Evolutionary conservation across 2,888 invertebrate species (phyloP).

Genomic region (Pachliopta kotzebuea): DNA sequence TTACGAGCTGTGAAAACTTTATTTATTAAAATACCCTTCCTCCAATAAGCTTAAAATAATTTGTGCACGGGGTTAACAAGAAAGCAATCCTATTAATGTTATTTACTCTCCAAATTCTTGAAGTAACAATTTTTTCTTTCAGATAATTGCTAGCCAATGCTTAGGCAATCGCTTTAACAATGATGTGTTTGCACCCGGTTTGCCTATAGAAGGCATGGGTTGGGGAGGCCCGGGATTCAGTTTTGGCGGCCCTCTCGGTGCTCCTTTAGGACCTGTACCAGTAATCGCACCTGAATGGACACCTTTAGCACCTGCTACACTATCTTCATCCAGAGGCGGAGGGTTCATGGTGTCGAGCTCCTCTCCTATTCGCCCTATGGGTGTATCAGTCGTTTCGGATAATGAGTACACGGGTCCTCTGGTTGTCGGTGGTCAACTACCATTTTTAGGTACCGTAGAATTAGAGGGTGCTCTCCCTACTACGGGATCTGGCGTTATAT

Average conservation of each 20-base stretch:
- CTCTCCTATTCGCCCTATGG: constrained; percentile 46
- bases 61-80: no score
- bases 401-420: constrained; percentile 41
- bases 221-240: constrained; percentile 22
- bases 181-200: constrained; percentile 16
- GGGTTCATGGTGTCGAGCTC: constrained; percentile 36
- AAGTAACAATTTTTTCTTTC: background rate
- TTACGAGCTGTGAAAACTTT: background rate
- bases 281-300: constrained; percentile 22
- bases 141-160: constrained; percentile 24
- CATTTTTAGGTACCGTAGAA: constrained; percentile 37
- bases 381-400: constrained; percentile 45
- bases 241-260: constrained; percentile 18
- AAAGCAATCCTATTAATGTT: no score
- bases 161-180: constrained; percentile 15
- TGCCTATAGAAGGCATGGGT: constrained; percentile 20
- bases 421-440: constrained; percentile 32
- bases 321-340: constrained; percentile 30
- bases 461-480: constrained; percentile 43
- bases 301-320: constrained; percentile 22
- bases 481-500: constrained; percentile 38
- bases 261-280: constrained; percentile 14
- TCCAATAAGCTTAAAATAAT: no score
- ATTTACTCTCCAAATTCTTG: background rate
- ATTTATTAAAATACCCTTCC: background rate